phyloP scores from a whole-genome alignment of 2,113 vertebrate species.

The Phocoena sinus region DNA sequence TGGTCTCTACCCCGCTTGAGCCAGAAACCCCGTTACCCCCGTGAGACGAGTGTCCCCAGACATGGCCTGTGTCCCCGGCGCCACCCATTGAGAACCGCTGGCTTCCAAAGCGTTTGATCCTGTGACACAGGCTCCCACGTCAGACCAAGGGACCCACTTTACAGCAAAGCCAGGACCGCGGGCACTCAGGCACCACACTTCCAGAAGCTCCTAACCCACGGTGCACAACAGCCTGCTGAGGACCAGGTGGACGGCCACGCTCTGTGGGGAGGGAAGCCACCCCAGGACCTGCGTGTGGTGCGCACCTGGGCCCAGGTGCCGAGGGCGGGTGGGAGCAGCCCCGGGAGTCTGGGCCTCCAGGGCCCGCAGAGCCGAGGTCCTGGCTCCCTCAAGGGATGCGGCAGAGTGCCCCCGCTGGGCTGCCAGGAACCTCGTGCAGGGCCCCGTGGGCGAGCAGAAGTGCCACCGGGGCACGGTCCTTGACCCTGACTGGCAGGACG shows the following conservation, averaged over 20 bases:
- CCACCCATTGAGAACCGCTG: background rate
- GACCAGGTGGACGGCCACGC: background rate
- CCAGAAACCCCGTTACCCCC: background rate
- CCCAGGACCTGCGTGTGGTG: accelerated
- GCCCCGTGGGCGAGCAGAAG: background rate
- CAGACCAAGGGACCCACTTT: accelerated
- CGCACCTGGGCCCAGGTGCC: background rate
- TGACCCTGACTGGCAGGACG: background rate
- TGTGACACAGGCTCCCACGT: accelerated
- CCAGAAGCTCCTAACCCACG: background rate
- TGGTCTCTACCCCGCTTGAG: too few relatives aligned
- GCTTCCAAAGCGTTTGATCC: background rate
- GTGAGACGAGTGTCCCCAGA: background rate
- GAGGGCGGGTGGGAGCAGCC: background rate
- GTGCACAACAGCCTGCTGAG: background rate
- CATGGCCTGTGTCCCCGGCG: accelerated
- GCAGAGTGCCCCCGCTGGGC: background rate
- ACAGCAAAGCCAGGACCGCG: background rate
- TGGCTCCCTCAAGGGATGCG: background rate
- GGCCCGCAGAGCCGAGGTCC: too few relatives aligned
- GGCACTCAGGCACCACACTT: background rate
- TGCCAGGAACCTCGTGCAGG: background rate
- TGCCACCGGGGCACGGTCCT: background rate
- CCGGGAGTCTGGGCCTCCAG: background rate
- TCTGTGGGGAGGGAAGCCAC: background rate